phyloP scores from a whole-genome alignment of 2,888 invertebrate species.

The Ormyrus pomaceus region DNA sequence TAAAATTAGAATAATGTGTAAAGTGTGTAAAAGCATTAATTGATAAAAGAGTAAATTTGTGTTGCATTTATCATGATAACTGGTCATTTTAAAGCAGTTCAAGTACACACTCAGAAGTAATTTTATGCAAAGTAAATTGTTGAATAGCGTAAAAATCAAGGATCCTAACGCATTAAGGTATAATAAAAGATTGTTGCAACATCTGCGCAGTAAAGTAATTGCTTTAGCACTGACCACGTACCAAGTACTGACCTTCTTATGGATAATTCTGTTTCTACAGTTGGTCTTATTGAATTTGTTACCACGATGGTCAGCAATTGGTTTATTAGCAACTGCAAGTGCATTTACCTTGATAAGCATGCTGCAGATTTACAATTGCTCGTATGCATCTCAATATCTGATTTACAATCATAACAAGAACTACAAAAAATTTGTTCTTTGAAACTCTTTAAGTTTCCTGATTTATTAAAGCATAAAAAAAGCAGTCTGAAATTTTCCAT shows the following conservation, averaged over 20 bases:
- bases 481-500: no score
- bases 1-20: background rate
- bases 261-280: constrained; percentile 44
- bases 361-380: no score
- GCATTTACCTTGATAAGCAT: constrained; percentile 41
- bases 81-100: no score
- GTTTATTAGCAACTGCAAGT: constrained; percentile 41
- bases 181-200: constrained; percentile 46
- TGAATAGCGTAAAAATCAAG: background rate
- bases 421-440: constrained; percentile 4
- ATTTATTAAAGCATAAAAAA: no score
- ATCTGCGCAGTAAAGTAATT: constrained; percentile 46
- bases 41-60: constrained; percentile 1
- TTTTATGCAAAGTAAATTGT: no score
- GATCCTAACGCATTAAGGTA: constrained; percentile 14
- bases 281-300: constrained; percentile 48
- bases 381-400: no score
- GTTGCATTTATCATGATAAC: background rate
- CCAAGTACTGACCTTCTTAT: constrained; percentile 50
- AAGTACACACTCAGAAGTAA: no score
- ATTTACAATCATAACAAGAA: background rate
- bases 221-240: constrained; percentile 38
- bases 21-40: no score
- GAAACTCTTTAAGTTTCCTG: background rate
- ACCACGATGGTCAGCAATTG: constrained; percentile 42